Conservation (phyloP, 2,797 vertebrate species). For the Phylloscopus collybita region DNA sequence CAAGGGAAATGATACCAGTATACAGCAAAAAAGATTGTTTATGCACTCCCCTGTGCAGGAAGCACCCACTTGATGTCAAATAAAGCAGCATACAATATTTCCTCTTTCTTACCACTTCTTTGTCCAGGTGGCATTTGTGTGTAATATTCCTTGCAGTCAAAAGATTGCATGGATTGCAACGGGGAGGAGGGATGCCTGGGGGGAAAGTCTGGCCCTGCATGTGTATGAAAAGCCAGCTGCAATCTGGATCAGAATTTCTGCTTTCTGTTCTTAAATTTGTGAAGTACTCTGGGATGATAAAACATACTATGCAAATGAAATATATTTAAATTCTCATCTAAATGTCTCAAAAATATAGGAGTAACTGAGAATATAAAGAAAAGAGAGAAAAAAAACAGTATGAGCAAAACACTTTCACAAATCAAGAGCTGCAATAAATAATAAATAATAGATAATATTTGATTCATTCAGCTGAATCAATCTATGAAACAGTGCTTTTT, state of each 20-base stretch:
- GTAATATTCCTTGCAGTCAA: neutral
- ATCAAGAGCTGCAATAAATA: neutral
- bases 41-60: neutral
- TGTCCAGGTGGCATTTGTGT: neutral
- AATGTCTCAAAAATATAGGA: neutral
- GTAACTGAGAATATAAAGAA: neutral
- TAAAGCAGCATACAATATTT: conserved; percentile 1
- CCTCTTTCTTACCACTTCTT: neutral
- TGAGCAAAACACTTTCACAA: neutral
- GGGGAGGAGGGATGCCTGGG: neutral
- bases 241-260: neutral
- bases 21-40: neutral
- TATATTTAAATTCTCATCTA: neutral
- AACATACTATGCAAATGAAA: neutral
- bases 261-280: neutral
- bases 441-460: neutral
- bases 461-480: neutral
- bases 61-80: neutral
- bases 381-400: neutral
- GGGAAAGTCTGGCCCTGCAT: neutral
- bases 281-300: neutral
- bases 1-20: neutral
- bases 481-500: neutral
- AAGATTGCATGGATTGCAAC: neutral
- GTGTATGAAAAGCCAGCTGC: neutral